A percentile compares a stretch with the other conserved stretches of the same genome.
Conservation (phyloP, 2,113 vertebrate genomes). For the Scartelaos histophorus region DNA sequence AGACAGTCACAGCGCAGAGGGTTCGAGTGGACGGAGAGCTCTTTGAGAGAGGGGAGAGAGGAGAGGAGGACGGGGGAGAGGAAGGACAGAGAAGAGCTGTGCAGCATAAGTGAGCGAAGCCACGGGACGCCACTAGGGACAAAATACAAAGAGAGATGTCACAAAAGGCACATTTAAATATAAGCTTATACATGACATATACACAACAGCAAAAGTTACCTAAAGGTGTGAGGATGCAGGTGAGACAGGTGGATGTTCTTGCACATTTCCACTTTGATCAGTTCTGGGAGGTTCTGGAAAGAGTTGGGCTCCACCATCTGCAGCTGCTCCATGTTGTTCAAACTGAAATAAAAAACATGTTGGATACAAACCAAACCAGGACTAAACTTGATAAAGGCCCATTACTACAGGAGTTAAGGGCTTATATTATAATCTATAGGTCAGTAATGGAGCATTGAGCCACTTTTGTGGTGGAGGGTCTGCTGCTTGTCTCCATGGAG, state of each 20-base stretch:
- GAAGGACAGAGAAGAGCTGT: slow-evolving; percentile 76
- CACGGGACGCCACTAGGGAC: slow-evolving; percentile 59
- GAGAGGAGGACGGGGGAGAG: slow-evolving; percentile 63
- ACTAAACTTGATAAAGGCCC: not conserved
- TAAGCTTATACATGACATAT: not conserved
- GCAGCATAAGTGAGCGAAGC: slow-evolving; percentile 76
- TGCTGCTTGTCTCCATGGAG: no score
- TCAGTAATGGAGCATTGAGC: no score
- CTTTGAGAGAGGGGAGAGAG: slow-evolving; percentile 73
- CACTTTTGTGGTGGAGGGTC: no score
- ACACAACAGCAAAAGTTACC: slow-evolving; percentile 10
- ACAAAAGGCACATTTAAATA: not conserved
- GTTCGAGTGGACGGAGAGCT: slow-evolving; percentile 78
- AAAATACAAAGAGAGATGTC: not conserved
- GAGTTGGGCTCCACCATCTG: slow-evolving; percentile 73
- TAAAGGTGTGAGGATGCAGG: slow-evolving; percentile 76
- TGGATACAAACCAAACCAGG: not conserved
- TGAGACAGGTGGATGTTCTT: slow-evolving; percentile 78
- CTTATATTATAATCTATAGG: no score
- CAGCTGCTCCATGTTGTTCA: slow-evolving; percentile 83
- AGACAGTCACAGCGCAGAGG: slow-evolving; percentile 82
- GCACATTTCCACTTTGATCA: slow-evolving; percentile 79
- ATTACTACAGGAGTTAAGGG: not conserved
- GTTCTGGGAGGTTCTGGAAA: slow-evolving; percentile 79
- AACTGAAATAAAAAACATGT: slow-evolving; percentile 47